These are phyloP conservation scores for Pipistrellus kuhlii DNA, from an alignment of 2,797 vertebrate species.

Conservation along the genomic window DNA sequence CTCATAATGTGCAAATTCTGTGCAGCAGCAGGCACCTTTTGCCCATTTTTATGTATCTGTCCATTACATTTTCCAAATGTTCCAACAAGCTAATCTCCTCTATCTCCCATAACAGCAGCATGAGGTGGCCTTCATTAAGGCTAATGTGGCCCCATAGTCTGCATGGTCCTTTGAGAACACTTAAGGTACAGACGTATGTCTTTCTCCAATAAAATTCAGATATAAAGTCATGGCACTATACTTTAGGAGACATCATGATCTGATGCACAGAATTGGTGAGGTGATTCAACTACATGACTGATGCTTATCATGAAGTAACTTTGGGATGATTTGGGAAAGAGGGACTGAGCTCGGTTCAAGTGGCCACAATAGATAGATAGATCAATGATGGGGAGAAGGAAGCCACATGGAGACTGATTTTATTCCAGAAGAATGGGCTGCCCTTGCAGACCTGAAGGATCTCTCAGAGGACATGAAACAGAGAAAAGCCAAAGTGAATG, in stretches of 20 bases:
- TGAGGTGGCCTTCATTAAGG: background rate
- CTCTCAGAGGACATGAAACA: background rate
- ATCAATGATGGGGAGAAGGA: background rate
- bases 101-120: rapidly evolving
- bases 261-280: background rate
- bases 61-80: background rate
- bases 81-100: background rate
- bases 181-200: background rate
- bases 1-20: slow-evolving; percentile 32
- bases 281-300: background rate
- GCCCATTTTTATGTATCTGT: too few species aligned
- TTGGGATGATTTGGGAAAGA: background rate
- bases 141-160: background rate
- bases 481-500: background rate
- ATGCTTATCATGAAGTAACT: background rate
- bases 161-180: background rate
- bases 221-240: background rate
- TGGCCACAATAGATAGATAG: background rate
- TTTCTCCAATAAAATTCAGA: background rate
- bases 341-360: background rate
- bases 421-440: background rate
- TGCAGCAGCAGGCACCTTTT: background rate
- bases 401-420: background rate
- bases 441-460: background rate
- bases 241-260: background rate